Evolutionary conservation across 1,140 invertebrate genomes (phyloP).

Genomic region (Muscidifurax raptorellus): DNA sequence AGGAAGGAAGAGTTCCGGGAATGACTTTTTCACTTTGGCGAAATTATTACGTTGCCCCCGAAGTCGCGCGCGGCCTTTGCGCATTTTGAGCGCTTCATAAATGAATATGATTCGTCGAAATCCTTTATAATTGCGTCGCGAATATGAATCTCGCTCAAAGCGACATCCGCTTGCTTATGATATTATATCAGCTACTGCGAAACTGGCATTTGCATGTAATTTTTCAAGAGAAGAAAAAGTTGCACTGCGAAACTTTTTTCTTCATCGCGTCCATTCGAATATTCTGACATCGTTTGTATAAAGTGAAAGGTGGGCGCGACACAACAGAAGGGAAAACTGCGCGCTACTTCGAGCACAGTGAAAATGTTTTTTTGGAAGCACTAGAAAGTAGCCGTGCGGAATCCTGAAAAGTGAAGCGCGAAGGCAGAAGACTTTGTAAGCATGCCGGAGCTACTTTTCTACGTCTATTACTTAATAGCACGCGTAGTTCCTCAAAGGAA

Average conservation of each 20-base stretch:
- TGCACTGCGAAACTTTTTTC: no score
- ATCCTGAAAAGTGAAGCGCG: slow-evolving; percentile 23
- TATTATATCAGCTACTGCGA: no score
- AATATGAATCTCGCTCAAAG: neutral
- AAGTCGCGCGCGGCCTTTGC: neutral
- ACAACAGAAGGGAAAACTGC: neutral
- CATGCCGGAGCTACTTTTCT: neutral
- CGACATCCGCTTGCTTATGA: no score
- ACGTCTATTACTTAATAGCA: slow-evolving; percentile 15
- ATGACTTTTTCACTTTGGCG: slow-evolving; percentile 1
- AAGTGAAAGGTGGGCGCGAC: neutral
- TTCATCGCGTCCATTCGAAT: no score
- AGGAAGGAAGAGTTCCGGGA: neutral
- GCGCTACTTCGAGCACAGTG: neutral
- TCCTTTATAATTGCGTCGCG: neutral
- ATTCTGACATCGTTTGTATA: neutral
- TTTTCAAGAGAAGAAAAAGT: no score
- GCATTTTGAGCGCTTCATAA: no score
- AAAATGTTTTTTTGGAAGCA: slow-evolving; percentile 27
- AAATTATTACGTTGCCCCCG: slow-evolving; percentile 13
- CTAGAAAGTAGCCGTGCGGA: neutral
- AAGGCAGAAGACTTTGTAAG: neutral
- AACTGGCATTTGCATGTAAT: no score
- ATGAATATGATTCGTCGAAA: neutral
- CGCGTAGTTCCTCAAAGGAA: neutral